Base-by-base conservation (phyloP, 2,797 vertebrate species). In the Kryptopterus vitreolus region DNA sequence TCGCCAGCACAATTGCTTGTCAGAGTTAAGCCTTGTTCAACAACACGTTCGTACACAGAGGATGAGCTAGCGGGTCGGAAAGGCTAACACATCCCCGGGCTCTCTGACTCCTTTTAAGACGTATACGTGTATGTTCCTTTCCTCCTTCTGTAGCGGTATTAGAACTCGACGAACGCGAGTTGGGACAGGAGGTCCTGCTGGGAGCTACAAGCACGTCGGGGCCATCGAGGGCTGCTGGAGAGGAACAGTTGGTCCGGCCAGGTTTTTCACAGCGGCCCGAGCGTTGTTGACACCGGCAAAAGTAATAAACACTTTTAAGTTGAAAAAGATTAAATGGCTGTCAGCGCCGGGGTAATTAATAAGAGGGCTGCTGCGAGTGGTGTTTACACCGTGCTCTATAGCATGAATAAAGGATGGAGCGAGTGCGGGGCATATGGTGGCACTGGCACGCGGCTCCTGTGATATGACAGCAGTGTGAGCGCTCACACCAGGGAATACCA, bases 271-370 rank as follows among this genome's bases (percentile, higher is more conserved):
- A 89, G 87, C 86, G 82, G 77, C 87, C 83, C 83, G 88, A 81
- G 86, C 85, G 78, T 86, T 85, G 84, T 89, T 89, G 87, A 93
- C 89, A 88, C 87, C 79, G 80, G 87, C 35, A 86, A 83, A 87
- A 92, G 93, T 92, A 94, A 94, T 94, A 94, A 95, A 95, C 94
- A 95, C 93, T 93, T 94, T 94, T 92, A 91, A 89, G 90, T 85
- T 89, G 89, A 92, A 93, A 93, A 93, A 93, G 89, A 92, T 92
- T 88, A 92, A 94, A 92, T 84, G 88, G 91, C 91, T 93, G 92
- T 93, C 91, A 92, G 91, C 90, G 91, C 87, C 26, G 84, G 89
- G 85, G 91, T 93, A 93, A 92, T 94, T 94, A 95, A 95, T 94
- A 92, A 92, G 90, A 86, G 87, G 87, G 93, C 90, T 92, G 91